Base-by-base conservation (phyloP, 2,888 invertebrate genomes). In the Lymantria monacha region DNA sequence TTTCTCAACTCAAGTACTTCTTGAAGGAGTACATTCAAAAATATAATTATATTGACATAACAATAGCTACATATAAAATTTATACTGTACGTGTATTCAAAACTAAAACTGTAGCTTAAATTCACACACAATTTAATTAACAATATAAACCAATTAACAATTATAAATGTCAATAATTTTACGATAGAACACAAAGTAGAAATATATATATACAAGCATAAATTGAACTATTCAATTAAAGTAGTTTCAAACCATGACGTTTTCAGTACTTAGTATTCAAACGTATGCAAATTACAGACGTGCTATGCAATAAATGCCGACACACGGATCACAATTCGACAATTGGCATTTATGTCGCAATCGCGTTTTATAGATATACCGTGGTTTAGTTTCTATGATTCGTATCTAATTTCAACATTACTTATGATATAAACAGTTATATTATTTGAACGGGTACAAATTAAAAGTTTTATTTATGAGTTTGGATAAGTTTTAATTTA, bases 291-390 rank as follows among this genome's bases (percentile, higher is more conserved):
- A 91, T 91, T 86, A 82, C 85, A 85, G 84, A 85, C 89, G 88
- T 86, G 88, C 87, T 85, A 85, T 87, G 88, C 89, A 90, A 90
- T 91, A 90, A 91, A 90, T 89, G 89, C 86, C 82, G 86, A 85
- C 83, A 86, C 80, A 82, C 84, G 82, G 88, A 88, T 90, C 90
- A 88, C 88, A 86, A 88, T 88, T 88, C 87, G 87, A 85, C 87
- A 85, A 88, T 89, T 89, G 87, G 76, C 87, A 87, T 87, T 87
- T 87, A 83, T 79, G 83, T 81, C 72, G 79, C 83, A 83, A 85
- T 83, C 76, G 78, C 69, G 73, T 80, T 79, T 72, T 80, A 76
- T 75, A 72, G 74, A 64, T 69, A 66, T 60, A 55, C 44, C 42
- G 53, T 57, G 46, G 60, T 52, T 55, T 50, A 5, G 22, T 22